Evolutionary conservation across 2,113 vertebrate species (phyloP), one percentile per base, ranked within the genome.

Genomic region (Laterallus jamaicensis): DNA sequence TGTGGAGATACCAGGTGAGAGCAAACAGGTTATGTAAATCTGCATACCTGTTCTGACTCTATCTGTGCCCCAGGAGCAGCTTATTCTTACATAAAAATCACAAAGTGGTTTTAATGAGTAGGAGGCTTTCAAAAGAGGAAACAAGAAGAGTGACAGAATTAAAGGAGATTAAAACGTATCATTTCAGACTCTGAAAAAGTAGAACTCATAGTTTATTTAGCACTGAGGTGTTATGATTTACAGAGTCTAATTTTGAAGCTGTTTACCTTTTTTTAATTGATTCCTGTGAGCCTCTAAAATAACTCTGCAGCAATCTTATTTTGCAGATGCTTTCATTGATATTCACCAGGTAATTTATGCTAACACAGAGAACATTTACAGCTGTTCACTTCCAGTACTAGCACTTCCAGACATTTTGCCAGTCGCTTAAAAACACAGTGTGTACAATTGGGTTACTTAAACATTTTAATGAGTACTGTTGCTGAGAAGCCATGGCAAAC

Each of bases 281-380:
- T 95, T 82, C 79, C 20, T 54, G 7, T 77, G 37, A 95, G 62
- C 37, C 50, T 21, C 76, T 82, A 49, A 92, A 96, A 35, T 88
- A 44, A 83, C 88, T 87, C 75, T 79, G 76, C 87, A 93, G 54
- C 50, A 91, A 20, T 29, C 50, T 95, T 58, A 90, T 80, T 97
- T 92, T 96, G 69, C 56, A 89, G 91, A 91, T 81, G 47, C 49
- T 44, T 95, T 94, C 35, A 49, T 63, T 90, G 77, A 79, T 86
- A 83, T 92, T 93, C 52, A 50, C 35, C 62, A 60, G 64, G 69
- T 89, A 95, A 93, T 76, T 92, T 89, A 86, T 89, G 40, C n/a
- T 66, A 86, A 40, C 55, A 37, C 35, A 68, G 63, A 75, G 49
- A 74, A 74, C 58, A 62, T 89, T 91, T 83, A 81, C 91, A 90